These are phyloP conservation scores for Zaprionus ghesquierei DNA, from an alignment of 1,140 invertebrate genomes.

Conservation along the genomic window DNA sequence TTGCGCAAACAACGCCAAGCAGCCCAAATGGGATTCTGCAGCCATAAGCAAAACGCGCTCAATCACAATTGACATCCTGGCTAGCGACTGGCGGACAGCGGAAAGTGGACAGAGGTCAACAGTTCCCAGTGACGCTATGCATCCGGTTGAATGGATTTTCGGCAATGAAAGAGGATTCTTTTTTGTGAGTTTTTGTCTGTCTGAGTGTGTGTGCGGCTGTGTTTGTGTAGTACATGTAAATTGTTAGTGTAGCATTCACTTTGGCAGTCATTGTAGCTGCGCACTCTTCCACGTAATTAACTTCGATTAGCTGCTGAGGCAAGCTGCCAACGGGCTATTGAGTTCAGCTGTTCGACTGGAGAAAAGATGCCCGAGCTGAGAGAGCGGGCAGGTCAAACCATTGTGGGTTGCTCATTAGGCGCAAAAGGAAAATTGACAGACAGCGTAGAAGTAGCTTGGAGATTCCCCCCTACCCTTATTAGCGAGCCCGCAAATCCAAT, in stretches of 20 bases:
- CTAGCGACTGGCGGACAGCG: background rate
- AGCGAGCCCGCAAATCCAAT: constrained; percentile 64
- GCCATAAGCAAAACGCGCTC: constrained; percentile 64
- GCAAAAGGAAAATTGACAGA: constrained; percentile 65
- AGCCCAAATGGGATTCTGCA: constrained; percentile 52
- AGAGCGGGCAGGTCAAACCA: background rate
- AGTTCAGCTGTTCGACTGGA: constrained; percentile 13
- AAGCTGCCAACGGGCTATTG: constrained; percentile 57
- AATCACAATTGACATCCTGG: constrained; percentile 64
- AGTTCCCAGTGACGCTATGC: constrained; percentile 47
- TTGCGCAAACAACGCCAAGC: constrained; percentile 53
- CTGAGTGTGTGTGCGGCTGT: background rate
- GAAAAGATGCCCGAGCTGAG: constrained; percentile 23
- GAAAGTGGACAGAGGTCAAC: constrained; percentile 32
- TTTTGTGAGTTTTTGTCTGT: background rate
- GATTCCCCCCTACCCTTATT: constrained; percentile 41
- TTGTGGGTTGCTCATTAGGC: constrained; percentile 52
- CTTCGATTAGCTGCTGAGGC: constrained; percentile 62
- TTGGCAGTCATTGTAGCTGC: constrained; percentile 11
- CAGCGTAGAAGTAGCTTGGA: constrained; percentile 61
- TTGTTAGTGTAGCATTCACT: constrained; percentile 16
- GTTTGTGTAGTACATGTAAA: constrained; percentile 38
- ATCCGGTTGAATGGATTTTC: constrained; percentile 76
- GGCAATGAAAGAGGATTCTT: constrained; percentile 14
- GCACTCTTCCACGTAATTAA: constrained; percentile 66